Percentiles rank a stretch among this genome's conserved stretches.
These are phyloP conservation scores for Alligator sinensis DNA, from an alignment of 2,113 vertebrate species.

Conservation along the genomic window DNA sequence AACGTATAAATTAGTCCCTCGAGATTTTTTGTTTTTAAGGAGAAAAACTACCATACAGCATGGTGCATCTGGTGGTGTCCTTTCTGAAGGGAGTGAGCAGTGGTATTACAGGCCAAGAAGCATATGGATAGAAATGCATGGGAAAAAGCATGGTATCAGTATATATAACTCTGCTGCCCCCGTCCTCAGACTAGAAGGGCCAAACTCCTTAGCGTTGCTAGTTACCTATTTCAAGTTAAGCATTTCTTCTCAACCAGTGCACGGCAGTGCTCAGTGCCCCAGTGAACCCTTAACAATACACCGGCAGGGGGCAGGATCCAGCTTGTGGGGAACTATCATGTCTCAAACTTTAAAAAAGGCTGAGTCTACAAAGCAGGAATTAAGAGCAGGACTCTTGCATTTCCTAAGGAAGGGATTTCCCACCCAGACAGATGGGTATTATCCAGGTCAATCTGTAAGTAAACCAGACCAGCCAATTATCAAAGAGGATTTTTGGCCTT, in stretches of 20 bases:
- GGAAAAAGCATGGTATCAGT: background rate
- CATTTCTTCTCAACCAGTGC: background rate
- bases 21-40: background rate
- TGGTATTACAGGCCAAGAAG: background rate
- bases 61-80: background rate
- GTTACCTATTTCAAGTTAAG: constrained; percentile 1
- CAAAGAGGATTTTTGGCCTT: constrained; percentile 30
- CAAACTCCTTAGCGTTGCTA: background rate
- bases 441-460: background rate
- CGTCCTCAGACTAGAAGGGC: background rate
- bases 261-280: background rate
- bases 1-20: background rate
- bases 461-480: constrained; percentile 24
- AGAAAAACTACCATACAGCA: background rate
- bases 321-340: background rate
- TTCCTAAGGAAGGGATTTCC: constrained; percentile 2
- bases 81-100: background rate
- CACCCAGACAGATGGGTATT: background rate
- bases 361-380: background rate
- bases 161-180: background rate
- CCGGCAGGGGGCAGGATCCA: background rate
- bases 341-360: background rate
- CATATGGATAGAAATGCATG: background rate
- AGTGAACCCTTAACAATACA: background rate
- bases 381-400: background rate